phyloP scores from a whole-genome alignment of 2,113 vertebrate species.

The Thryonomys swinderianus region DNA sequence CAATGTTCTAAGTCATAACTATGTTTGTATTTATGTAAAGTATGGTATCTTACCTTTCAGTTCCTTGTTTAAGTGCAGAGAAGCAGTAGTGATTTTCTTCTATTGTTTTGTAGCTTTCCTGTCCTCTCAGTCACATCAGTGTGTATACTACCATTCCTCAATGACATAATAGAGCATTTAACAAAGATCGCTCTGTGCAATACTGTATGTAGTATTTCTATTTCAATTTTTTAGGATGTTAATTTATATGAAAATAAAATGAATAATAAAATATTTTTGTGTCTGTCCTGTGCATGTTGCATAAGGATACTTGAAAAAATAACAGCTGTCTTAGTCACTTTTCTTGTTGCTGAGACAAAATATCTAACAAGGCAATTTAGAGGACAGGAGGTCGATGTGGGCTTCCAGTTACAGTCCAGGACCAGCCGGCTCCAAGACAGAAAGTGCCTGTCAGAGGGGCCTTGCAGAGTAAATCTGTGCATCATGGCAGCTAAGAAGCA shows the following conservation, averaged over 20 bases:
- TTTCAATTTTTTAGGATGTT: constrained; percentile 90
- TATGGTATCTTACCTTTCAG: constrained; percentile 83
- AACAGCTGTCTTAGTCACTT: neutral
- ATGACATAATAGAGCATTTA: constrained; percentile 87
- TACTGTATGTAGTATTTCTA: constrained; percentile 94
- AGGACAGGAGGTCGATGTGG: neutral
- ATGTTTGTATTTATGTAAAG: constrained; percentile 88
- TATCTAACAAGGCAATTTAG: neutral
- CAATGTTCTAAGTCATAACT: constrained; percentile 83
- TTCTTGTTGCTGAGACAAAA: neutral
- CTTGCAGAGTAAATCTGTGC: neutral
- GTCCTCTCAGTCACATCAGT: constrained; percentile 83
- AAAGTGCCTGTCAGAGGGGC: neutral
- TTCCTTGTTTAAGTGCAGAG: constrained; percentile 80
- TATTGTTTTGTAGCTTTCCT: constrained; percentile 85
- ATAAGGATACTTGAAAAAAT: neutral
- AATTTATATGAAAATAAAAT: constrained; percentile 95
- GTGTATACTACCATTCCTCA: constrained; percentile 87
- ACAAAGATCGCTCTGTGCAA: constrained; percentile 92
- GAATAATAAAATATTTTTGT: constrained; percentile 85
- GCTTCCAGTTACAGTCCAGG: neutral
- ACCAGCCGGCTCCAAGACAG: neutral
- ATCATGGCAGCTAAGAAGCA: neutral
- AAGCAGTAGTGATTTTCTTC: constrained; percentile 76
- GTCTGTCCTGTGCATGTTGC: neutral